phyloP scores from a whole-genome alignment of 2,888 invertebrate genomes.

The Halocaridina rubra region DNA sequence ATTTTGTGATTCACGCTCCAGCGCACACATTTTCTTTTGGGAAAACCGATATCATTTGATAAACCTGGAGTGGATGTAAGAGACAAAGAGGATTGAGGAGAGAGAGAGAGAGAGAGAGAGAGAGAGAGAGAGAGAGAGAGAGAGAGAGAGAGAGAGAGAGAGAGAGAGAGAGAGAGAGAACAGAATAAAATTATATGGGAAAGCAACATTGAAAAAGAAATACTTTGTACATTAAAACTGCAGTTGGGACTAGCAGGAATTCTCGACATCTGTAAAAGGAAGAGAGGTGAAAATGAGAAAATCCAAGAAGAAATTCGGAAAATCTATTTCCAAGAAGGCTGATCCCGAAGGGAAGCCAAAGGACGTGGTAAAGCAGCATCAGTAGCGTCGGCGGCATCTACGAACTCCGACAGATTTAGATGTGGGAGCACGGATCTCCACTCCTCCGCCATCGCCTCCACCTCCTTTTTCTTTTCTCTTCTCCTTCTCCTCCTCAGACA shows the following conservation, averaged over 20 bases:
- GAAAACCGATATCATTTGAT: background rate
- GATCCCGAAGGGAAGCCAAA: background rate
- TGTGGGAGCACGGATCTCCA: constrained; percentile 2
- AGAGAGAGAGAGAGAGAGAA: background rate
- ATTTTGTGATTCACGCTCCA: background rate
- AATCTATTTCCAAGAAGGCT: too few relatives aligned
- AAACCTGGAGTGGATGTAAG: background rate
- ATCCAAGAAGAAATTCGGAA: too few relatives aligned
- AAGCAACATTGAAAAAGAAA: too few relatives aligned
- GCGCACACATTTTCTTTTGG: background rate
- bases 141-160: constrained; percentile 6
- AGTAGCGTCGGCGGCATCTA: background rate
- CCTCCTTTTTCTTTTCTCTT: background rate
- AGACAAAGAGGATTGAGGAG: background rate
- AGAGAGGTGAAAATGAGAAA: too few relatives aligned
- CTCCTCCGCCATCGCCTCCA: background rate
- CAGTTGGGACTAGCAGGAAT: too few relatives aligned
- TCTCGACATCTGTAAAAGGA: too few relatives aligned
- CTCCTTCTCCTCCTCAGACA: background rate
- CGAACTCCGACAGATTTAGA: constrained; percentile 28
- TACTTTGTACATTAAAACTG: too few relatives aligned
- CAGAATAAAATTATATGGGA: too few relatives aligned
- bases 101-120: constrained; percentile 15
- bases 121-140: background rate
- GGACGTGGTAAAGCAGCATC: background rate